Evolutionary conservation across 2,113 vertebrate species (phyloP).

Genomic region (Cricetomys ansorgei): DNA sequence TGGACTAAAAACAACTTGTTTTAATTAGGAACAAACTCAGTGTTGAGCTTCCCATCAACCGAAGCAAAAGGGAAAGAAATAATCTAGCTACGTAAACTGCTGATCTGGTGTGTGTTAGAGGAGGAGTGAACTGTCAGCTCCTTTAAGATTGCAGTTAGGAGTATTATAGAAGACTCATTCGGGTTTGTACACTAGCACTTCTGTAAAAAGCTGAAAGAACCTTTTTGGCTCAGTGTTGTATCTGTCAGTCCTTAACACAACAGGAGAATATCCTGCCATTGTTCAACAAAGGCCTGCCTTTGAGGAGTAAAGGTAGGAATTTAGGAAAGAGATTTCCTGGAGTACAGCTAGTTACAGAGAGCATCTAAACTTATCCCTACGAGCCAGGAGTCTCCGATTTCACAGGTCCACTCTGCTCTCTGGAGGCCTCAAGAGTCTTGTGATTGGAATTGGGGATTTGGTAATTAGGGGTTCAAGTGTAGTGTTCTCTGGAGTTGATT

Average conservation of each 20-base stretch:
- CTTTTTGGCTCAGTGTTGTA: not conserved
- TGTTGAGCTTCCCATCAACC: not conserved
- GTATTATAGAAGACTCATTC: not conserved
- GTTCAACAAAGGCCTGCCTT: constrained; percentile 12
- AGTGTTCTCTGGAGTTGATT: constrained; percentile 38
- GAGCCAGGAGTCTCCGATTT: not conserved
- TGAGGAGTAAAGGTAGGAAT: not conserved
- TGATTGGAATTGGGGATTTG: not conserved
- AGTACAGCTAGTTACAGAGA: not conserved
- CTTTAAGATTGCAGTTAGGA: not conserved
- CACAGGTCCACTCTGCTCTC: not conserved
- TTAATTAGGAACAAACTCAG: not conserved
- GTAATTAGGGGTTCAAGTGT: constrained; percentile 18
- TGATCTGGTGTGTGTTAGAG: not conserved
- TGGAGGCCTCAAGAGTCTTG: not conserved
- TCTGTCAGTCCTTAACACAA: not conserved
- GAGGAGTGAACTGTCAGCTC: not conserved
- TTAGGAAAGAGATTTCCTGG: not conserved
- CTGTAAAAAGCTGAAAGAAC: not conserved
- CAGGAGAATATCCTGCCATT: not conserved
- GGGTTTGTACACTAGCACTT: not conserved
- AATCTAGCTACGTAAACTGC: not conserved
- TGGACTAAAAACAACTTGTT: not conserved
- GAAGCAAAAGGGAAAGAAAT: constrained; percentile 26
- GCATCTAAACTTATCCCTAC: not conserved